Base-by-base conservation (phyloP, 2,888 invertebrate genomes). In the Apotomis turbidana region DNA sequence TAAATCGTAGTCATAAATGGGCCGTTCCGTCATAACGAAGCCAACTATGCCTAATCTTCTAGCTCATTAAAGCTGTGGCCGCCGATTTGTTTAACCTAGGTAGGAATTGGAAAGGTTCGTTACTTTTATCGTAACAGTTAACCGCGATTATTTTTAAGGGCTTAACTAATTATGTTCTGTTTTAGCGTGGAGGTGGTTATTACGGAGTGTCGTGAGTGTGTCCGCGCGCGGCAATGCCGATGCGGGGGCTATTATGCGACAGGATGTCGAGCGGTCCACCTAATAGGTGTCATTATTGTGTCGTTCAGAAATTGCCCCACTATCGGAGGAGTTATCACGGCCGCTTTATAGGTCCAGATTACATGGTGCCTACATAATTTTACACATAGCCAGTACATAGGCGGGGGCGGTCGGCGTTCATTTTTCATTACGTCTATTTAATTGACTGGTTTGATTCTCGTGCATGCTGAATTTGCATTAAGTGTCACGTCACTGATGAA, bases 221-320 rank as follows among this genome's bases (percentile, higher is more conserved):
- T 87, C 84, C 83, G 79, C 76, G 80, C 76, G 76, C 79, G 74
- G 67, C 71, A 51, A 68, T 67, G 71, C 76, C 82, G 78, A 78
- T 76, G 78, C 77, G 76, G 79, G 73, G 78, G 80, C 74, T 77
- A 80, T 81, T 91, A 90, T 87, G 91, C 91, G 92, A 90, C 92
- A 91, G 88, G 89, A 87, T 85, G 89, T 82, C 85, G 88, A 77
- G 76, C 82, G 83, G 79, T 82, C 83, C 79, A 79, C 80, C 82
- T 93, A 93, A 93, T 93, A 90, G 91, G 87, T 93, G 91, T 93
- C 93, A 93, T 93, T 93, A 93, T 84, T 83, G 86, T 87, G 90
- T 89, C 90, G 91, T 88, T 86, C 90, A 88, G 91, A 92, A 93
- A 93, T 93, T 93, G 91, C 91, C 89, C 86, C 81, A 88, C 90